Conservation (phyloP, 2,113 vertebrate genomes). For the Aegypius monachus region DNA sequence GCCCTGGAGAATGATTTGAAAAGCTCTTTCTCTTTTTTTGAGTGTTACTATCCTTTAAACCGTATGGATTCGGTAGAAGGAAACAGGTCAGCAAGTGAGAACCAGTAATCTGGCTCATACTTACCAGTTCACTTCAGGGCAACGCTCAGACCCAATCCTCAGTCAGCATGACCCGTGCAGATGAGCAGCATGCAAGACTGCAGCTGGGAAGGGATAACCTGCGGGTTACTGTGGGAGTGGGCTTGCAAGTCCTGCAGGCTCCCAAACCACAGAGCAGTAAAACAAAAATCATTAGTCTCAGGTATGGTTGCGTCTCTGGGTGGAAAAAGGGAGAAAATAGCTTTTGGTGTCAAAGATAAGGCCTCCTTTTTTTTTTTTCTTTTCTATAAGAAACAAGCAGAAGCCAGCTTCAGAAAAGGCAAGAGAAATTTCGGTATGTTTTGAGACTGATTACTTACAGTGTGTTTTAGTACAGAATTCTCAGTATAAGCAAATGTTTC, state of each 20-base stretch:
- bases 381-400: not conserved
- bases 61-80: not conserved
- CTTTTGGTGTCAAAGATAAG: not conserved
- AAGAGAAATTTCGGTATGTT: not conserved
- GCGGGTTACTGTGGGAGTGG: not conserved
- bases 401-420: not conserved
- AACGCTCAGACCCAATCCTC: fast-evolving
- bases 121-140: not conserved
- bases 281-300: not conserved
- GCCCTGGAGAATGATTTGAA: not conserved
- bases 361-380: not conserved
- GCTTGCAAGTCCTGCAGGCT: not conserved
- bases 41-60: not conserved
- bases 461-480: not conserved
- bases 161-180: fast-evolving
- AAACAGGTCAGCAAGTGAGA: not conserved
- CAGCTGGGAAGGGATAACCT: not conserved
- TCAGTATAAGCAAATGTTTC: not conserved
- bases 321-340: not conserved
- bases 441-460: not conserved
- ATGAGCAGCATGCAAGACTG: not conserved
- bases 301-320: not conserved
- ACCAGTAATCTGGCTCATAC: not conserved
- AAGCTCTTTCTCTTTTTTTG: not conserved
- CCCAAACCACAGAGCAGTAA: not conserved